Percentiles rank a stretch among this genome's conserved stretches.
These are phyloP conservation scores for Carcina quercana DNA, from an alignment of 2,888 invertebrate genomes.

Conservation along the genomic window DNA sequence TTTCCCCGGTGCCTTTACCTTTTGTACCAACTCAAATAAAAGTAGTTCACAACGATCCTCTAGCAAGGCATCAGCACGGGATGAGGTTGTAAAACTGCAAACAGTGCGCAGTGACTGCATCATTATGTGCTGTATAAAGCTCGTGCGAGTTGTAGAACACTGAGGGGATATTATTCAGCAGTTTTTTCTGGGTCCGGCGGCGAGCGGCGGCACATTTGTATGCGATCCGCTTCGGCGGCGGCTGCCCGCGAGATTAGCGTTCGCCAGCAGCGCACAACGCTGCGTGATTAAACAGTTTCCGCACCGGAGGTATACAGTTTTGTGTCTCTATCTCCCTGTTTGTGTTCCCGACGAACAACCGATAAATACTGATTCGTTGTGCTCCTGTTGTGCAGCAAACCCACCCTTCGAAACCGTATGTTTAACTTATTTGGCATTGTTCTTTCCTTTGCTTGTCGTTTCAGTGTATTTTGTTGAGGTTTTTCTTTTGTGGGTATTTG, in stretches of 20 bases:
- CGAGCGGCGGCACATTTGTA: constrained; percentile 59
- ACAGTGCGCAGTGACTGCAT: constrained; percentile 48
- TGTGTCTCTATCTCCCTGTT: constrained; percentile 22
- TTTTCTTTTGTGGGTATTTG: too few relatives aligned
- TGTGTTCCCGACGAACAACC: constrained; percentile 6
- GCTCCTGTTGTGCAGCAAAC: constrained; percentile 1
- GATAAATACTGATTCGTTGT: constrained; percentile 6
- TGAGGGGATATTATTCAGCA: constrained; percentile 61
- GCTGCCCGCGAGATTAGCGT: constrained; percentile 59
- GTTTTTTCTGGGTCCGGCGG: constrained; percentile 54
- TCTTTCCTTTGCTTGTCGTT: too few relatives aligned
- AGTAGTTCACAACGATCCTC: too few relatives aligned
- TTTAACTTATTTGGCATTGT: too few relatives aligned
- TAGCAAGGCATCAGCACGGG: constrained; percentile 23
- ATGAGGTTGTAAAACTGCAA: constrained; percentile 44
- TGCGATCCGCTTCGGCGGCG: constrained; percentile 60
- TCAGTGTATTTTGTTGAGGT: too few relatives aligned
- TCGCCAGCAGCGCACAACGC: constrained; percentile 37
- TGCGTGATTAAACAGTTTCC: constrained; percentile 62
- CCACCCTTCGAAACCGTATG: too few relatives aligned
- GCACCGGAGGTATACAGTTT: constrained; percentile 39
- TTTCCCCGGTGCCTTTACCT: too few relatives aligned
- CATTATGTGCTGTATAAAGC: constrained; percentile 51
- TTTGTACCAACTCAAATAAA: too few relatives aligned
- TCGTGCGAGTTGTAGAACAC: constrained; percentile 38